Evolutionary conservation across 37 sponge, comb jelly and placozoan species (phyloP), one percentile per base, ranked within the genome.

Genomic region (Dysidea cf. avara): DNA sequence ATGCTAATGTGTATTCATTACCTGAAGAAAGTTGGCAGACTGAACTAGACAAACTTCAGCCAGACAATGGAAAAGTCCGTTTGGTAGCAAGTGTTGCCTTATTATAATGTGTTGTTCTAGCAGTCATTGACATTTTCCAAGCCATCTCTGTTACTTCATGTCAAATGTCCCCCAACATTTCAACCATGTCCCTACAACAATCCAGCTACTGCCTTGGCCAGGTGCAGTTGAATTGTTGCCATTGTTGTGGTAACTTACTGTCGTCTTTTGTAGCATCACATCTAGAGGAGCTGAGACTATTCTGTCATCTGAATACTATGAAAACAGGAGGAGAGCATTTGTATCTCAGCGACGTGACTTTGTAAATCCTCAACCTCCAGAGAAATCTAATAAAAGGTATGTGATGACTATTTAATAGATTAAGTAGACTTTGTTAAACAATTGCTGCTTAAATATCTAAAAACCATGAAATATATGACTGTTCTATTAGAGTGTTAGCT

Each of bases 251-350:
- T 72, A 74, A 25, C 51, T 73, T 28, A 22, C 32, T 65, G 40
- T 35, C 18, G 53, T 25, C 52, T 29, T 12, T 34, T 28, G 9
- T 37, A 25, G 53, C 16, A 31, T 20, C 51, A 51, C 77, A 24
- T 36, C 78, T 30, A 69, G 59, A 25, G 85, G 85, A 48, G 67
- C 77, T 56, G 39, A 51, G n/a, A 78, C 77, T 66, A 34, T 54
- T 22, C 43, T 85, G 32, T 73, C 68, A 38, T 11, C 39, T 16
- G 46, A 50, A 18, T 84, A 71, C 57, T 65, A 71, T 49, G 69
- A 71, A 34, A 84, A 77, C 38, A 63, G 85, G 63, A 29, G 77
- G 39, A 77, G 20, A 33, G 39, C 46, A 28, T 82, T 82, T n/a
- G 29, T 47, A 18, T 58, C 53, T 21, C 47, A 54, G 33, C 43